These are phyloP conservation scores for Drosophila leontia DNA, from an alignment of 1,140 invertebrate genomes.

Conservation along the genomic window DNA sequence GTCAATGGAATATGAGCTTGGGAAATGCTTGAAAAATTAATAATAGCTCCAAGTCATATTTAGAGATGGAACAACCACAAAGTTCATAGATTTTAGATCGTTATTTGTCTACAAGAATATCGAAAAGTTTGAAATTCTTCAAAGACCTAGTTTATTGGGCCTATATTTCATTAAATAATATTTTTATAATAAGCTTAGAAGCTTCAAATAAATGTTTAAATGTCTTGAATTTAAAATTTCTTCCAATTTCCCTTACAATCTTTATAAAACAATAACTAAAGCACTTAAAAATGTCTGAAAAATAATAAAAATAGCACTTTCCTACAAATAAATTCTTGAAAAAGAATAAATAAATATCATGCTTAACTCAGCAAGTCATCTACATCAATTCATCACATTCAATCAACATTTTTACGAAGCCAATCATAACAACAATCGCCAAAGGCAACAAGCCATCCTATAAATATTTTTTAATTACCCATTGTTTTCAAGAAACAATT, in stretches of 20 bases:
- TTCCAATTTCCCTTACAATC: background rate
- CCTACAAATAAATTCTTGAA: slow-evolving; percentile 1
- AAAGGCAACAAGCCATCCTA: slow-evolving; percentile 2
- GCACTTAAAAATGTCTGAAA: background rate
- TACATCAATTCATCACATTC: slow-evolving; percentile 9
- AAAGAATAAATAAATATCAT: slow-evolving; percentile 2
- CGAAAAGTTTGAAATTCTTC: too few species aligned
- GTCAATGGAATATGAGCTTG: background rate
- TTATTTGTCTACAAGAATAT: background rate
- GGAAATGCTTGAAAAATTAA: too few species aligned
- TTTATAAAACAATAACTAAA: background rate
- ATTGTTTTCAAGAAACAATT: slow-evolving; percentile 19
- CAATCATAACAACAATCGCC: slow-evolving; percentile 11
- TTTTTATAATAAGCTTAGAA: too few species aligned
- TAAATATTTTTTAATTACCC: slow-evolving; percentile 42
- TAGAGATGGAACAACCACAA: background rate
- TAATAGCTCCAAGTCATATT: background rate
- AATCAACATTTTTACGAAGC: slow-evolving; percentile 13
- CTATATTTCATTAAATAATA: too few species aligned
- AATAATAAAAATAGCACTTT: background rate
- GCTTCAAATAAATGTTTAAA: too few species aligned
- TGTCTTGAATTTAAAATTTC: background rate
- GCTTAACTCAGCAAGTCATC: background rate
- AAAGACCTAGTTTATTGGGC: too few species aligned
- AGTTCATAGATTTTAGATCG: background rate